Conservation (phyloP, 1,140 invertebrate species). For the Aphaenogaster rudis region DNA sequence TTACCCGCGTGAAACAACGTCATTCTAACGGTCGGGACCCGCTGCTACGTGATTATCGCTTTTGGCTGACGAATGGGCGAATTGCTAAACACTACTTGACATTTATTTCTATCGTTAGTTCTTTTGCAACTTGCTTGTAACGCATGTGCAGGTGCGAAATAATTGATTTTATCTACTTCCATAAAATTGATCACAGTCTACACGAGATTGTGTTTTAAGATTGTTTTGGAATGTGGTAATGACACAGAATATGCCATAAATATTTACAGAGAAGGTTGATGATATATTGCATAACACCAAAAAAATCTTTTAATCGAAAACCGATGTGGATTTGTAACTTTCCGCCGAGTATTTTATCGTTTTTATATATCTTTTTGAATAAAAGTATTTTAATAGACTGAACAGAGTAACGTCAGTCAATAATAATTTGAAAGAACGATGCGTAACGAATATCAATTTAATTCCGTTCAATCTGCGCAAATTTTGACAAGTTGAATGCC, state of each 20-base stretch:
- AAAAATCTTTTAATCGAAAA: background rate
- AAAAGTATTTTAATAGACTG: background rate
- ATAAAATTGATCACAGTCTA: background rate
- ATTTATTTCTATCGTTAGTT: background rate
- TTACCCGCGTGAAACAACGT: constrained; percentile 75
- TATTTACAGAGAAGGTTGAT: background rate
- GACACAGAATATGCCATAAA: background rate
- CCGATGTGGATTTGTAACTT: background rate
- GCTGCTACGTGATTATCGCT: constrained; percentile 47
- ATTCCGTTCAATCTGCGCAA: background rate
- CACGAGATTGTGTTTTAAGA: background rate
- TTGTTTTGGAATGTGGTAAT: background rate
- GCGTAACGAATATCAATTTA: background rate
- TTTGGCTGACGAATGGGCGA: constrained; percentile 16
- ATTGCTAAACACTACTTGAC: constrained; percentile 23
- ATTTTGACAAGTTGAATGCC: background rate
- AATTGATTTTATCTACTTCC: background rate
- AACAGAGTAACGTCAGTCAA: background rate
- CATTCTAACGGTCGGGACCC: constrained; percentile 38
- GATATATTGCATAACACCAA: background rate
- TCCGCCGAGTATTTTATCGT: background rate
- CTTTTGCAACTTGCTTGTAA: background rate
- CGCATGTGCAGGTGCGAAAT: background rate
- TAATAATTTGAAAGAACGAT: background rate
- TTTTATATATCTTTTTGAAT: background rate